Evolutionary conservation across 2,113 vertebrate species (phyloP).

Genomic region (Salvelinus namaycush): DNA sequence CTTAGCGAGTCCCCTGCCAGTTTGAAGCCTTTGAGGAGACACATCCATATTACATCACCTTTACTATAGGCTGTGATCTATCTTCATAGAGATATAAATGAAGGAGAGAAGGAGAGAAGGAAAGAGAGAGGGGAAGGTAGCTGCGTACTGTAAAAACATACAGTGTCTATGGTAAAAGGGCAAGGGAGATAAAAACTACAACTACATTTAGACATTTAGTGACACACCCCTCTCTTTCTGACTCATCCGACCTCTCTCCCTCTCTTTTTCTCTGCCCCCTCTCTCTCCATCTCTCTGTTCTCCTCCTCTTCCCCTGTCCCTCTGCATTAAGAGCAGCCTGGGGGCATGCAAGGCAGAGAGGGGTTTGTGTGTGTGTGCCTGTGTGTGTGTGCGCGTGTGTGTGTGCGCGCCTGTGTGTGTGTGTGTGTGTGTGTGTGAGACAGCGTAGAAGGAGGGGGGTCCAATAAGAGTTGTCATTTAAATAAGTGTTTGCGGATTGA

Average conservation of each 20-base stretch:
- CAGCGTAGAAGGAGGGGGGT: constrained; percentile 17
- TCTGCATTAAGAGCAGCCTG: constrained; percentile 68
- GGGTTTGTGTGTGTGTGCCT: constrained; percentile 10
- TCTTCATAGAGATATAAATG: constrained; percentile 43
- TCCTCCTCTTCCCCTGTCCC: constrained; percentile 54
- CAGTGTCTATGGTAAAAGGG: neutral
- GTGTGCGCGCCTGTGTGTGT: neutral
- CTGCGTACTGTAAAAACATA: neutral
- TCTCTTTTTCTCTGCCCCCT: constrained; percentile 20
- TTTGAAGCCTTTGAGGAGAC: constrained; percentile 59
- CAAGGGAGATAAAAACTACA: neutral
- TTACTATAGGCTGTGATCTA: constrained; percentile 57
- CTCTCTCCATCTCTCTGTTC: constrained; percentile 9
- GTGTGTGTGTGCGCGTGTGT: neutral
- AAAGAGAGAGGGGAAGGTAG: constrained; percentile 1
- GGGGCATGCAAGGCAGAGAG: constrained; percentile 60
- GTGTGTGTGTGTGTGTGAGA: too few species aligned
- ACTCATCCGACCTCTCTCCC: constrained; percentile 10
- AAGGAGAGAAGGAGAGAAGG: neutral
- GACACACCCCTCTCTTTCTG: constrained; percentile 42
- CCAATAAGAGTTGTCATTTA: constrained; percentile 73
- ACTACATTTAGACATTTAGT: constrained; percentile 41
- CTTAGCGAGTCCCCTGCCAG: constrained; percentile 45
- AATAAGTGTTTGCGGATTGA: constrained; percentile 65
- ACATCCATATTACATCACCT: constrained; percentile 69